Base-by-base conservation (phyloP, 2,113 vertebrate species). In the Nettapus auritus region DNA sequence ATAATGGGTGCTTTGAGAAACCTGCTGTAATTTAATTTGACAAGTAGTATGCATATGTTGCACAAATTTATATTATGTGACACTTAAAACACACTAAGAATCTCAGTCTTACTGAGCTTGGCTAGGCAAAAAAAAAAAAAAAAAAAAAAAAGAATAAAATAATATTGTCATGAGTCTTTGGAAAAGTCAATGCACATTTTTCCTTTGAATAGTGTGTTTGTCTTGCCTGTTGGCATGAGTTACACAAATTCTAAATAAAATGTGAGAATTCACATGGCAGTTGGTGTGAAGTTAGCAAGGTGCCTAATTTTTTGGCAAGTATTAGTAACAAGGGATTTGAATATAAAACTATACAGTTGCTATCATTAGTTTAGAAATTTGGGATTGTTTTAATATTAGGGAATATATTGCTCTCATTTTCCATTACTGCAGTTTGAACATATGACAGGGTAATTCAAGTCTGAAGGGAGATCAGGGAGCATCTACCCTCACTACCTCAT, bases 241-340 rank as follows among this genome's bases (percentile, higher is more conserved):
- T 69, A 69, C 21, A 40, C 9, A 15, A 48, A n/a, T 71, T 93
- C 55, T 86, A 82, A 94, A 78, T 88, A 92, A 93, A 80, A 87
- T 71, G 84, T 88, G 84, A 96, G 69, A 89, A 88, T 95, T 94
- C 14, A 1, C 63, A 62, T 93, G 79, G 70, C 89, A 94, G 84
- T 80, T 95, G 84, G 81, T 94, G 69, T 5, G 13, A 88, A 79
- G 86, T 93, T 95, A 93, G 93, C 50, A 84, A 91, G 74, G 84
- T 91, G 69, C 42, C 53, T 86, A 70, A 68, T 91, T 93, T 93
- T 82, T 90, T 91, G 71, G 64, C 3, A 2, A 79, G 44, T 70
- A 59, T 66, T 86, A 64, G 84, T 2, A 23, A 62, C 59, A 67
- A 36, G 40, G 90, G 13, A 85, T 90, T 53, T 85, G 20, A 68